Base-by-base conservation (phyloP, 1,140 invertebrate genomes). In the Mya arenaria region DNA sequence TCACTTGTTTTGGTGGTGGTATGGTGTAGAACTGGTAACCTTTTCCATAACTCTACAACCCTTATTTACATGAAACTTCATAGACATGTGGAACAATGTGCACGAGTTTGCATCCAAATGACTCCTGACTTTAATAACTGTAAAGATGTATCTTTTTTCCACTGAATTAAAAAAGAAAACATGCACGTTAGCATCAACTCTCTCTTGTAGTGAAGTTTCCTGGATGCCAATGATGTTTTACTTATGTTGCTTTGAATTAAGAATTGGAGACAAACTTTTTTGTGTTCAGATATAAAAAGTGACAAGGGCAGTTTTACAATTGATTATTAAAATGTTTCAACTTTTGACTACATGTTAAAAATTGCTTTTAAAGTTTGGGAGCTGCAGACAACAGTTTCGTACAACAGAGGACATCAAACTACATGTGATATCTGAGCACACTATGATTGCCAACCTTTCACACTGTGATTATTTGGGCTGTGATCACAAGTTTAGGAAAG, bases 401-500 rank as follows among this genome's bases (percentile, higher is more conserved):
- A 36, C 52, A 28, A 36, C 55, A 19, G 52, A 48, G 25, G 23
- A 56, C 55, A 25, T 71, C 5, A 71, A 55, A 25, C 68, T 55
- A 55, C 68, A 56, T 55, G 68, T 71, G 19, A 23, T 71, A 23
- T 71, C 68, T 48, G 68, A 55, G 15, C 48, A 71, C n/a, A n/a
- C n/a, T 55, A 30, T 32, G 2, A 71, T 32, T 56, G 48, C 28
- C 23, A 71, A 30, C 10, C 13, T 25, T 36, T 30, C 41, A 3
- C 39, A 71, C 36, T 71, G 68, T 71, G 36, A 25, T 36, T 34
- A 44, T 39, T 41, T 13, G 28, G 37, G 28, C 5, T 68, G 65
- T 68, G 41, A 1, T 25, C 65, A 68, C 41, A 68, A 25, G 23
- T 69, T 69, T 28, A 8, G 6, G 4, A 69, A 69, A 28, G 37